Percentiles rank a stretch among this genome's conserved stretches.
phyloP scores from a whole-genome alignment of 2,113 vertebrate species.

The Eretmochelys imbricata region DNA sequence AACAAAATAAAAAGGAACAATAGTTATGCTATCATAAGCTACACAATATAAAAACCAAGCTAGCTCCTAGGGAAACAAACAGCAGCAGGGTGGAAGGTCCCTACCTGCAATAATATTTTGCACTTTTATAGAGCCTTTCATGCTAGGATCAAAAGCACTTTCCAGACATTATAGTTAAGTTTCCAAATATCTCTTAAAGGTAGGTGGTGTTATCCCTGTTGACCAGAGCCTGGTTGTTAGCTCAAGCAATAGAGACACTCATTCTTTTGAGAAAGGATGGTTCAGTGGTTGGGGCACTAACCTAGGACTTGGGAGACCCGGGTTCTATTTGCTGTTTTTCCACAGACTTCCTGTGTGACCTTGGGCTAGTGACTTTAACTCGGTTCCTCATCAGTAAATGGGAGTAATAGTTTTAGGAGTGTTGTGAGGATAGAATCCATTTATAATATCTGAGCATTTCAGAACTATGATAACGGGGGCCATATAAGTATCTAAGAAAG shows the following conservation, averaged over 20 bases:
- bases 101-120: background rate
- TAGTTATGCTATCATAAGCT: fast-evolving
- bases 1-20: background rate
- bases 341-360: background rate
- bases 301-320: background rate
- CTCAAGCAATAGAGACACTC: background rate
- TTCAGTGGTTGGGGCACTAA: background rate
- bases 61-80: background rate
- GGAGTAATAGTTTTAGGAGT: background rate
- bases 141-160: background rate
- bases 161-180: fast-evolving
- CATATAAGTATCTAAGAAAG: background rate
- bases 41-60: background rate
- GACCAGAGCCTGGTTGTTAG: background rate
- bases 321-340: background rate
- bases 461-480: fast-evolving
- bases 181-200: background rate
- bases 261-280: background rate
- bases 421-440: fast-evolving
- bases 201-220: fast-evolving
- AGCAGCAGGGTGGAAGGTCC: background rate
- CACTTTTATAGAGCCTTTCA: background rate
- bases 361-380: background rate
- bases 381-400: background rate
- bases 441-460: background rate